Conservation (phyloP, 2,888 invertebrate genomes). For the Noctuana brunneofusca region DNA sequence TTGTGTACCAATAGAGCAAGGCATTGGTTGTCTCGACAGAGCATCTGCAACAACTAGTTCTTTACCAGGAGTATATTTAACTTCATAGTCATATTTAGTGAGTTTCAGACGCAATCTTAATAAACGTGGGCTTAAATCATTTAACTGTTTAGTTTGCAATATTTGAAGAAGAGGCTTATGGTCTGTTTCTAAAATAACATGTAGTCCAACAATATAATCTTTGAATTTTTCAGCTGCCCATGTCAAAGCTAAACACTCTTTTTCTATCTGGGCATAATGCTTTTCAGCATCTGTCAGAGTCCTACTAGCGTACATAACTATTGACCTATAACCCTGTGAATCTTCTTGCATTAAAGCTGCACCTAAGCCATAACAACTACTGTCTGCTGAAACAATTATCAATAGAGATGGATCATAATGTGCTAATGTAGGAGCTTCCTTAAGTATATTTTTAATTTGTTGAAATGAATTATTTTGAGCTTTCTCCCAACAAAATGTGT, state of each 20-base stretch:
- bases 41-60: not conserved
- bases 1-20: not conserved
- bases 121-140: not conserved
- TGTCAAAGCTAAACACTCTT: not conserved
- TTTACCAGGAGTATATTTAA: not conserved
- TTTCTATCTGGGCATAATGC: not conserved
- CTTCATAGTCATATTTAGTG: not conserved
- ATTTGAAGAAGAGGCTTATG: not conserved
- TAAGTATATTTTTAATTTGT: not conserved
- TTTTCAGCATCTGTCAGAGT: not conserved
- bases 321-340: not conserved
- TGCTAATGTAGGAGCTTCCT: not conserved
- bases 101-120: not conserved
- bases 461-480: not conserved
- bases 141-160: not conserved
- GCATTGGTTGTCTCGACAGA: not conserved
- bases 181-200: not conserved
- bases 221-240: not conserved
- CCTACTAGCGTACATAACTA: not conserved
- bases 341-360: not conserved
- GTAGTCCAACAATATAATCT: not conserved
- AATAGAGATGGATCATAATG: not conserved
- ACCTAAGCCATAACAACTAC: not conserved
- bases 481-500: not conserved
- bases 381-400: not conserved